These are phyloP conservation scores for Dysdera silvatica DNA, from an alignment of 1,140 invertebrate genomes.

Conservation along the genomic window DNA sequence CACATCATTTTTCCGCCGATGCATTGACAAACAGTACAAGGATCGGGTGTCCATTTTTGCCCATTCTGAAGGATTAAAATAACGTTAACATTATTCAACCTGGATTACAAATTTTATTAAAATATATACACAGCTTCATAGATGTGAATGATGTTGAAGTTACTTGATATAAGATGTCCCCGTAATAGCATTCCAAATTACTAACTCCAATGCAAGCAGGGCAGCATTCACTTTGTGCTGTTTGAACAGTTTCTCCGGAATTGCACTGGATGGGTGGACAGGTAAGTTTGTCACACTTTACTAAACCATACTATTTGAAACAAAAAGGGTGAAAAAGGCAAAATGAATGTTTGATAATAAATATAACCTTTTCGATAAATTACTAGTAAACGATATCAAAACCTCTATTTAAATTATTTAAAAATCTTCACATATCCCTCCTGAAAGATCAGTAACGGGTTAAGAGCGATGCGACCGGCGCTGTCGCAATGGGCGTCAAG, in stretches of 20 bases:
- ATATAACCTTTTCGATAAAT: neutral
- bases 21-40: constrained; percentile 78
- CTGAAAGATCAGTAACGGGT: too few relatives aligned
- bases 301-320: constrained; percentile 21
- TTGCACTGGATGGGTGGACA: constrained; percentile 9
- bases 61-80: constrained; percentile 56
- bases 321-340: constrained; percentile 1
- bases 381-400: neutral
- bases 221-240: constrained; percentile 17
- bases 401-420: neutral
- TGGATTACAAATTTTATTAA: too few relatives aligned
- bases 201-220: constrained; percentile 8
- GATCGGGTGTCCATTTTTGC: constrained; percentile 69
- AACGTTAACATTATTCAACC: too few relatives aligned
- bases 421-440: too few relatives aligned
- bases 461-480: too few relatives aligned
- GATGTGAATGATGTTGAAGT: neutral
- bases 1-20: constrained; percentile 69
- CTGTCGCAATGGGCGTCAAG: too few relatives aligned
- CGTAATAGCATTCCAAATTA: constrained; percentile 14
- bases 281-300: constrained; percentile 3
- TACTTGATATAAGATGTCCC: constrained; percentile 15
- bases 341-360: neutral
- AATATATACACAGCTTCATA: too few relatives aligned
- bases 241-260: neutral